Evolutionary conservation across 2,797 vertebrate species (phyloP).

Genomic region (Threskiornis aethiopicus): DNA sequence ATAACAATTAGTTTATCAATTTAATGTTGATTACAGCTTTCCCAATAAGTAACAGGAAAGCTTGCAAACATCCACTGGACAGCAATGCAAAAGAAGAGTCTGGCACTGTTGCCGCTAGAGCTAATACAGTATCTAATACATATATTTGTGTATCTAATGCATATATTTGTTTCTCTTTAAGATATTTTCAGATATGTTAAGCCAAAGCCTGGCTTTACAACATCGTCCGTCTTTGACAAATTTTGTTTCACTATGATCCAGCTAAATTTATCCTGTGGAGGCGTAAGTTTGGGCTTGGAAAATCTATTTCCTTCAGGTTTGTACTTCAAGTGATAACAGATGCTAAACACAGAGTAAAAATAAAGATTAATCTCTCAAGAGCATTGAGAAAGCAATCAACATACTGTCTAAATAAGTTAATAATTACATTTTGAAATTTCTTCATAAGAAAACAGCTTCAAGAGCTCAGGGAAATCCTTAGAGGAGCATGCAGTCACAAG

Average conservation of each 20-base stretch:
- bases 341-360: background rate
- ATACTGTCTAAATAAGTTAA: background rate
- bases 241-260: background rate
- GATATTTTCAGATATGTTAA: background rate
- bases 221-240: background rate
- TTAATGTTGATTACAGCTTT: constrained; percentile 5
- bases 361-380: background rate
- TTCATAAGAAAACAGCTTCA: background rate
- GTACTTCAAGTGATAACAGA: background rate
- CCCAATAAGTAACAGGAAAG: background rate
- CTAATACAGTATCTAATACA: background rate
- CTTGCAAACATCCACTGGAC: background rate
- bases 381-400: background rate
- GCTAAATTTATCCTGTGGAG: background rate
- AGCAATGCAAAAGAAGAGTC: background rate
- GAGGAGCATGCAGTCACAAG: background rate
- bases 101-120: background rate
- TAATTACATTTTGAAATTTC: background rate
- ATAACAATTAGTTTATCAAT: constrained; percentile 51
- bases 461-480: background rate
- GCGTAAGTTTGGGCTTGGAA: background rate
- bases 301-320: background rate
- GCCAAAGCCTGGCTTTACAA: background rate
- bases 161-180: background rate
- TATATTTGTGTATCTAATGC: background rate